Evolutionary conservation across 2,797 vertebrate species (phyloP).

Genomic region (Hozukius guyotensis): DNA sequence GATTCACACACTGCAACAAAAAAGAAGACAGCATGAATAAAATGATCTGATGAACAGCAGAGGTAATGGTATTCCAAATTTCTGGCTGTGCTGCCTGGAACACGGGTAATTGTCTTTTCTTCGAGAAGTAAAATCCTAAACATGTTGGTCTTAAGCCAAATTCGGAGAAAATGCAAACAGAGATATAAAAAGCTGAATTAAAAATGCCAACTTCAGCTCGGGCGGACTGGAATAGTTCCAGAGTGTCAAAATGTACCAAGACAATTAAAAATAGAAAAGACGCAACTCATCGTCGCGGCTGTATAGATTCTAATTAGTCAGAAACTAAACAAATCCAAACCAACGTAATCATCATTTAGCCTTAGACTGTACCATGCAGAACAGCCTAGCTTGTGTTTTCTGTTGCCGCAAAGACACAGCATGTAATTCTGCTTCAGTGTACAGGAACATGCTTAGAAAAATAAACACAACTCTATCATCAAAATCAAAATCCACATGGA

Average conservation of each 20-base stretch:
- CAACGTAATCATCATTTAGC: background rate
- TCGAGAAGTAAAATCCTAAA: background rate
- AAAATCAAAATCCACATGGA: slow-evolving; percentile 4
- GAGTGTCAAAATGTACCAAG: background rate
- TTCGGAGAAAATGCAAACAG: background rate
- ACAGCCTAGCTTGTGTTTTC: background rate
- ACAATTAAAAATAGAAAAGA: background rate
- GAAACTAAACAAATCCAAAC: slow-evolving; percentile 6
- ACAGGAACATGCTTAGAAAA: background rate
- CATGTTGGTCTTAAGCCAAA: background rate
- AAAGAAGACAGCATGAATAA: slow-evolving; percentile 1
- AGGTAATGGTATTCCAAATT: background rate
- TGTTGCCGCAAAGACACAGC: background rate
- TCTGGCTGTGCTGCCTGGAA: background rate
- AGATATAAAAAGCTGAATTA: slow-evolving; percentile 17
- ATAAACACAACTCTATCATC: background rate
- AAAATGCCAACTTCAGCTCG: slow-evolving; percentile 21
- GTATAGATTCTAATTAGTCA: background rate
- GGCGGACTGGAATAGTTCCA: background rate
- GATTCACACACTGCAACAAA: background rate
- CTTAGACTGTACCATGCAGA: background rate
- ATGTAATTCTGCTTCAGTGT: background rate
- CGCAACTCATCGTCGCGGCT: background rate
- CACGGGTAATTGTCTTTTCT: background rate
- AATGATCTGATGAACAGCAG: slow-evolving; percentile 3